These are phyloP conservation scores for Heteronetta atricapilla DNA, from an alignment of 2,113 vertebrate species.

Conservation along the genomic window DNA sequence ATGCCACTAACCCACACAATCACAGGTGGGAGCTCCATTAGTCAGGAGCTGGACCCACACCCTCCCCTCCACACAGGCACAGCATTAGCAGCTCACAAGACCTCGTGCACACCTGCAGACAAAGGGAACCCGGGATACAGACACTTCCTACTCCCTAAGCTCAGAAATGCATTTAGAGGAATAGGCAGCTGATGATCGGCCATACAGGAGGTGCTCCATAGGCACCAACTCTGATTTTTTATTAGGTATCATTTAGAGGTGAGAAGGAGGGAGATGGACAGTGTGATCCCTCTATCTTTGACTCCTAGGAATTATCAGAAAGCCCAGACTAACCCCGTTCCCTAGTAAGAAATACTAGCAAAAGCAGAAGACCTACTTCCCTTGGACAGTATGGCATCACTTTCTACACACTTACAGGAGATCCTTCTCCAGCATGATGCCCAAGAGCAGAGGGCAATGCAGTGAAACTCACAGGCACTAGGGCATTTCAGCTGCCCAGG, in stretches of 20 bases:
- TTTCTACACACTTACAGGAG: not conserved
- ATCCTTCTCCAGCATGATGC: not conserved
- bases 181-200: not conserved
- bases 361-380: not conserved
- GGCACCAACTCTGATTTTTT: not conserved
- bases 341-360: not conserved
- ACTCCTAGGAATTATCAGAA: not conserved
- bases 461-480: not conserved
- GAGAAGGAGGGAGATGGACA: not conserved
- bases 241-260: not conserved
- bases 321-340: not conserved
- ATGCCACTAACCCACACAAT: not conserved
- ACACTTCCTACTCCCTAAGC: not conserved
- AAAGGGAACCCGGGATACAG: accelerated
- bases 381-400: not conserved
- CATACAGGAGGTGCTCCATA: not conserved
- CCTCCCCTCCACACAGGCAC: not conserved
- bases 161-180: not conserved
- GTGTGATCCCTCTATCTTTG: not conserved
- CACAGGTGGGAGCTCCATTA: not conserved
- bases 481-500: conserved; percentile 1
- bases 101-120: not conserved
- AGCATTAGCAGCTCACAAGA: not conserved
- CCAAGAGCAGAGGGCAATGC: not conserved
- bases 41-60: not conserved